A percentile compares a stretch with the other conserved stretches of the same genome.
phyloP scores from a whole-genome alignment of 1,140 invertebrate species.

The Wasmannia auropunctata region DNA sequence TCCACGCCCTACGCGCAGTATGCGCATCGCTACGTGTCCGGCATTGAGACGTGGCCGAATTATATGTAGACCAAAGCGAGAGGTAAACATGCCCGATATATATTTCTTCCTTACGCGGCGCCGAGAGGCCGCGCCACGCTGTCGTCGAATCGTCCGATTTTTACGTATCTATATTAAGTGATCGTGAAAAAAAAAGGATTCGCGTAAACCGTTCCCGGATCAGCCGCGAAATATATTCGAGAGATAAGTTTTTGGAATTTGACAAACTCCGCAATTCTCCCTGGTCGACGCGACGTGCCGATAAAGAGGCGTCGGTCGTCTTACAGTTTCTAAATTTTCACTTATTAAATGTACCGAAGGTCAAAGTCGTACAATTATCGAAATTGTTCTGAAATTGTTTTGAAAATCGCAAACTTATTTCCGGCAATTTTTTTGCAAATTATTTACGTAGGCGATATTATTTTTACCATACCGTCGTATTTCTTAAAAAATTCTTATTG shows the following conservation, averaged over 20 bases:
- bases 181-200: background rate
- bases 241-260: background rate
- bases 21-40: conserved; percentile 78
- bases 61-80: conserved; percentile 71
- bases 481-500: background rate
- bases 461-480: background rate
- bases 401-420: background rate
- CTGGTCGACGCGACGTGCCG: background rate
- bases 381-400: background rate
- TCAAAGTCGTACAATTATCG: background rate
- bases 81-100: conserved; percentile 35
- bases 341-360: background rate
- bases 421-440: background rate
- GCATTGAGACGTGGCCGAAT: conserved; percentile 80
- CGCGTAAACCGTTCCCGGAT: background rate
- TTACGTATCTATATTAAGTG: background rate
- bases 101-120: background rate
- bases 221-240: background rate
- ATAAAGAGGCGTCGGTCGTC: background rate
- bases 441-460: background rate
- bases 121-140: background rate
- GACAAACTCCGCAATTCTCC: background rate
- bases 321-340: background rate
- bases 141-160: conserved; percentile 9
- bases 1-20: conserved; percentile 77